These are phyloP conservation scores for Drosophila sechellia DNA, from an alignment of 1,140 invertebrate genomes.

Conservation along the genomic window DNA sequence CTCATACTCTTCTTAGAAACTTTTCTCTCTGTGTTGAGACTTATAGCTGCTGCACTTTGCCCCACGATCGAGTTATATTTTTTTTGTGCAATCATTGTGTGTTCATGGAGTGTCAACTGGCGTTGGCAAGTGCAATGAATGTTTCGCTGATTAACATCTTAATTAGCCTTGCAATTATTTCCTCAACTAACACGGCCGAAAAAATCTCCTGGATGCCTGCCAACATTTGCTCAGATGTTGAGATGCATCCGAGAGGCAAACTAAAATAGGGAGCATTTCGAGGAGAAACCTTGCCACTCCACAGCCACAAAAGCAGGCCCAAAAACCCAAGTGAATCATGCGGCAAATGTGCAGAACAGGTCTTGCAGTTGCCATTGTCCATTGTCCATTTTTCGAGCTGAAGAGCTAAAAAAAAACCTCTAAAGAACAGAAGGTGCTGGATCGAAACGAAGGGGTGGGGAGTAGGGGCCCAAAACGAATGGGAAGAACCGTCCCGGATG, in stretches of 20 bases:
- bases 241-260: conserved; percentile 13
- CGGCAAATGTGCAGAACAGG: conserved; percentile 51
- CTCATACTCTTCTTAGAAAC: not conserved
- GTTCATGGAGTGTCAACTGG: conserved; percentile 28
- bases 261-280: conserved; percentile 16
- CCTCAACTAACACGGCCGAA: conserved; percentile 13
- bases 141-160: conserved; percentile 51
- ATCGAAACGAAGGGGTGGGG: conserved; percentile 13
- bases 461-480: conserved; percentile 12
- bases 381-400: conserved; percentile 42
- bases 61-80: conserved; percentile 23
- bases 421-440: conserved; percentile 12
- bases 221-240: conserved; percentile 7
- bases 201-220: conserved; percentile 24
- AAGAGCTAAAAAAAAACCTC: conserved; percentile 3
- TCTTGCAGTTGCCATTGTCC: conserved; percentile 45
- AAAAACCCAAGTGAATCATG: conserved; percentile 52
- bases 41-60: conserved; percentile 30
- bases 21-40: conserved; percentile 3
- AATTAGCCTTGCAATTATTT: conserved; percentile 54
- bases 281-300: conserved; percentile 1
- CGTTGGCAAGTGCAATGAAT: conserved; percentile 43
- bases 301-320: conserved; percentile 2
- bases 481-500: conserved; percentile 19
- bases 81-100: conserved; percentile 21